These are phyloP conservation scores for Temnothorax ravouxi DNA, from an alignment of 2,888 invertebrate genomes.

Conservation along the genomic window DNA sequence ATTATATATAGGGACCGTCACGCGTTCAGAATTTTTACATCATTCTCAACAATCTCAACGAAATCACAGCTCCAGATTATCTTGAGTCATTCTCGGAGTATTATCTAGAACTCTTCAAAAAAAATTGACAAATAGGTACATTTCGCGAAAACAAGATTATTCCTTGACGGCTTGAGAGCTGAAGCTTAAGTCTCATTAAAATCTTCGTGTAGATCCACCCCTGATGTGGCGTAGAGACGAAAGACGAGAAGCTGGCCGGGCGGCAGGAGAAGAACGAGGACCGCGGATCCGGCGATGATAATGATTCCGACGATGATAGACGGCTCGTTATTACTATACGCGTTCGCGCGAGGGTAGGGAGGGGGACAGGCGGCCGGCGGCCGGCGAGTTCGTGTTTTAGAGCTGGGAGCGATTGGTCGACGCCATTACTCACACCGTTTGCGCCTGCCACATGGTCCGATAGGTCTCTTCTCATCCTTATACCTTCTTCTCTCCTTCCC, in stretches of 20 bases:
- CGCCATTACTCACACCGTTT: conserved; percentile 83
- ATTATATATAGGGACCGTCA: neutral
- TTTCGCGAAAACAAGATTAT: neutral
- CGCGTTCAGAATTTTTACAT: neutral
- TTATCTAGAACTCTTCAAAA: neutral
- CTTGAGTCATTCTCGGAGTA: neutral
- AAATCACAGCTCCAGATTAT: neutral
- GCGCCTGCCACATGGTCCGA: conserved; percentile 83
- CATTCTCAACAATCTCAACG: neutral
- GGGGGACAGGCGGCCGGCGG: conserved; percentile 71
- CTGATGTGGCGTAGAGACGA: conserved; percentile 59
- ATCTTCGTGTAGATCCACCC: conserved; percentile 28
- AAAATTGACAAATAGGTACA: neutral
- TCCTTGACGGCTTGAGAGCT: neutral
- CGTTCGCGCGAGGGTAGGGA: conserved; percentile 51
- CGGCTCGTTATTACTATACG: conserved; percentile 79
- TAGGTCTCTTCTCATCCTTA: conserved; percentile 68
- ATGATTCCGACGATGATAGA: conserved; percentile 81
- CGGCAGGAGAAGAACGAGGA: conserved; percentile 53
- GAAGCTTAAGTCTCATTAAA: conserved; percentile 46
- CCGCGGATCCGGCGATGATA: conserved; percentile 75
- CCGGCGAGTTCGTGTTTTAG: conserved; percentile 76
- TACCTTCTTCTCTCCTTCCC: conserved; percentile 41
- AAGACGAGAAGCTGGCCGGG: conserved; percentile 45
- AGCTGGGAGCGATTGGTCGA: conserved; percentile 80